Evolutionary conservation across 2,113 vertebrate genomes (phyloP).

Genomic region (Recurvirostra avosetta): DNA sequence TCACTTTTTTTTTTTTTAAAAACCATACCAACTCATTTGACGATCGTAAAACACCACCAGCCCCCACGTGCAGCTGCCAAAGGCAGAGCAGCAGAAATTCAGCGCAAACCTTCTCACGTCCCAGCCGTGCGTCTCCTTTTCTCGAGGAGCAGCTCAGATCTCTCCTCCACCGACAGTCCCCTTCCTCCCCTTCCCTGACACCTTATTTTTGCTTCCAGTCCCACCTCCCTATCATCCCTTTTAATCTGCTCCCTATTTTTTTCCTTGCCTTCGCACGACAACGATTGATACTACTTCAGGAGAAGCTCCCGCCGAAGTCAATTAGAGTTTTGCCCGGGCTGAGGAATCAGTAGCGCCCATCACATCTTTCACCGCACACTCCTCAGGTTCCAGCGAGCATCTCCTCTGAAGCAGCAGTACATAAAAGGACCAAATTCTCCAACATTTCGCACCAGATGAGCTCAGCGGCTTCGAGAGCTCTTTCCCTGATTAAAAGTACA

Average conservation of each 20-base stretch:
- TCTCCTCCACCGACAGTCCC: neutral
- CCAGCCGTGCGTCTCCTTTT: neutral
- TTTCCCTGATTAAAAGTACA: neutral
- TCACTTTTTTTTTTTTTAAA: neutral
- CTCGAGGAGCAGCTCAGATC: neutral
- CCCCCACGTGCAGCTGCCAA: neutral
- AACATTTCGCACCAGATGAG: neutral
- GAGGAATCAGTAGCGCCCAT: neutral
- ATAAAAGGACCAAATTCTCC: neutral
- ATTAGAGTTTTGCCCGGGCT: neutral
- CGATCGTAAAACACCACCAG: neutral
- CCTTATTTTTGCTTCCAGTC: neutral
- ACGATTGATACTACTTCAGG: accelerated
- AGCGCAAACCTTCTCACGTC: neutral
- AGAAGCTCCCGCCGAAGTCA: neutral
- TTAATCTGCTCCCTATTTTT: neutral
- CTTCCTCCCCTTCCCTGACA: neutral
- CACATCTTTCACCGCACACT: accelerated
- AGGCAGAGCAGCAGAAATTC: neutral
- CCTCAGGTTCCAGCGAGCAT: neutral
- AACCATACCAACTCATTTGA: neutral
- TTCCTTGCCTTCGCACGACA: neutral
- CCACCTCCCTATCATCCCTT: neutral
- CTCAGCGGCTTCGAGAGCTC: neutral
- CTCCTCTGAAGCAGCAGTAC: neutral